These are phyloP conservation scores for Oreochromis aureus DNA, from an alignment of 2,113 vertebrate species.

Conservation along the genomic window DNA sequence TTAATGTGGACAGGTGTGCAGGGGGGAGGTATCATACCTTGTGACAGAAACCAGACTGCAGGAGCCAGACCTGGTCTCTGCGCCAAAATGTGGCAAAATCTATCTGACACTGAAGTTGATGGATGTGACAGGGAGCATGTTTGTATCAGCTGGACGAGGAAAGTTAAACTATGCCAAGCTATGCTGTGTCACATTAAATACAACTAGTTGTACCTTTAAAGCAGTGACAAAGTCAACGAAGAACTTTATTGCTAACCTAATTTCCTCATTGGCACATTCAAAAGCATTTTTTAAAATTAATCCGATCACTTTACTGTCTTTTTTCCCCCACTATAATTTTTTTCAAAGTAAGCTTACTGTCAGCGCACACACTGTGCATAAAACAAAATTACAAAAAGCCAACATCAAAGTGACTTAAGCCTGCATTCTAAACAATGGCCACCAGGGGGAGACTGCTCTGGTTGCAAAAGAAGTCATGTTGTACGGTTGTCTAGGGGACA, in stretches of 20 bases:
- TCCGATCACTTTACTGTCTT: background rate
- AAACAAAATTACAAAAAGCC: background rate
- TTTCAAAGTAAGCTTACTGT: background rate
- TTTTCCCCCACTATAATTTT: background rate
- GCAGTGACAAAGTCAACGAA: background rate
- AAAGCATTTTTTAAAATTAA: background rate
- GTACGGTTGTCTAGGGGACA: background rate
- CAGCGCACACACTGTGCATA: background rate
- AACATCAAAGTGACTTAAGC: background rate
- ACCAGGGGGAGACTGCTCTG: background rate
- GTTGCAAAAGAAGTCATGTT: background rate
- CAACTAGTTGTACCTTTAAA: background rate
- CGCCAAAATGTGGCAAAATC: background rate
- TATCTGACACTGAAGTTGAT: background rate
- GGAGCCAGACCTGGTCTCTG: background rate
- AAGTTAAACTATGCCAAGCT: background rate
- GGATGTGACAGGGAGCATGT: background rate
- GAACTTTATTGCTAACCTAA: background rate
- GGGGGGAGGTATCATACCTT: background rate
- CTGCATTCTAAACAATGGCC: background rate
- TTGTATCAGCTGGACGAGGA: background rate
- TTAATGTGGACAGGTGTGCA: background rate
- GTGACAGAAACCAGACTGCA: background rate
- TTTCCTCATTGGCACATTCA: background rate
- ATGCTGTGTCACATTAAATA: background rate